Conservation (phyloP, 1,140 invertebrate genomes). For the Drosophila murphyi region DNA sequence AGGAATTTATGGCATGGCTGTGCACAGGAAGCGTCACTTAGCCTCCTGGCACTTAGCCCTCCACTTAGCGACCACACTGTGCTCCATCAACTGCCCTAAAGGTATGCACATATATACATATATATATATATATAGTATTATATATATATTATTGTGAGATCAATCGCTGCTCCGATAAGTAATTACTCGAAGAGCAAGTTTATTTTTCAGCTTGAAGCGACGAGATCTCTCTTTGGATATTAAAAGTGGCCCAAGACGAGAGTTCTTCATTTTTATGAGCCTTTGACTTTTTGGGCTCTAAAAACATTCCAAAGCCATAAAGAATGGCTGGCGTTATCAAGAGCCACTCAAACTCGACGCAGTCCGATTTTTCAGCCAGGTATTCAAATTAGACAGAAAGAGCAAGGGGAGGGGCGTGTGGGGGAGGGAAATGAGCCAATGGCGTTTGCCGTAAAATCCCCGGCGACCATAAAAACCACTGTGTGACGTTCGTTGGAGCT, state of each 20-base stretch:
- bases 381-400: constrained; percentile 74
- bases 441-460: constrained; percentile 69
- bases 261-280: constrained; percentile 69
- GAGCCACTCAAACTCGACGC: constrained; percentile 14
- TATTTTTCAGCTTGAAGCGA: constrained; percentile 49
- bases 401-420: no score
- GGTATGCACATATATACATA: no score
- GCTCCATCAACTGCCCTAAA: neutral
- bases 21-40: constrained; percentile 78
- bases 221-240: constrained; percentile 65
- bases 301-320: constrained; percentile 80
- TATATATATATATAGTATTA: no score
- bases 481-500: constrained; percentile 31
- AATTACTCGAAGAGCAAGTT: constrained; percentile 40
- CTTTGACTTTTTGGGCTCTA: constrained; percentile 45
- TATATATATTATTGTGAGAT: neutral
- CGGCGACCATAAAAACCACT: constrained; percentile 73
- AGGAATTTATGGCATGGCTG: constrained; percentile 67
- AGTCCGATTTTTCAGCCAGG: constrained; percentile 53
- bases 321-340: constrained; percentile 74
- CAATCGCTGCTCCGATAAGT: constrained; percentile 42
- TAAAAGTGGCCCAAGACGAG: constrained; percentile 48
- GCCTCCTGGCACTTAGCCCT: constrained; percentile 65
- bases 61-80: constrained; percentile 23
- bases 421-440: constrained; percentile 70